Evolutionary conservation across 1,140 invertebrate genomes (phyloP), one percentile per base, ranked within the genome.

Genomic region (Heliconius hewitsoni): DNA sequence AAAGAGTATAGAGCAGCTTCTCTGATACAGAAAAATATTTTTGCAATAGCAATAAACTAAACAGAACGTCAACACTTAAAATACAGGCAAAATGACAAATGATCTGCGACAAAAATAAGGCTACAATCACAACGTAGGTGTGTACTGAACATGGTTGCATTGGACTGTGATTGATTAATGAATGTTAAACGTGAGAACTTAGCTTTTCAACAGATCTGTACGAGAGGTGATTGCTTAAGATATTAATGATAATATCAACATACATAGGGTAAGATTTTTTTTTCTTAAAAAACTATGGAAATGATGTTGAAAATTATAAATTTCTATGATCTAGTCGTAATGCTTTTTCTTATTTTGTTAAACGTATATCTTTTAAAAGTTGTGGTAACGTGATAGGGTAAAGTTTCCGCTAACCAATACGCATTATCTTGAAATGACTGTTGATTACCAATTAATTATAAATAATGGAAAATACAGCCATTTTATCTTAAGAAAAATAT

Each of bases 11-110:
- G 42, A 46, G 3, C 2, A 13, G 42, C 42, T 16, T 46, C 42
- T 46, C 42, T 46, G 42, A 0, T 16, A 16, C 50, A 57, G 18
- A 9, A 27, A 34, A 13, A 27, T 30, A 66, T 66, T 27, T 66
- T 16, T 66, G 60, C 23, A 30, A 66, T 66, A 27, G 19, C 8
- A n/a, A 18, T n/a, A 27, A 66, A 66, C 23, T 27, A 66, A 66
- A 66, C 27, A 66, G 11, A 66, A 66, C 60, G 60, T 66, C 60
- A 66, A 66, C 60, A 66, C 60, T 66, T 66, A 30, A 66, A 66
- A 27, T 13, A 5, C 60, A 66, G 27, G 60, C 23, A 4, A 3
- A 66, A 30, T 66, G 60, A 66, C 60, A 66, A 66, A 66, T 66
- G 60, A 27, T 66, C 60, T 27, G 60, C 60, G 60, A 66, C 60